phyloP scores from a whole-genome alignment of 37 sponge, comb jelly and placozoan species.

The Diacarnus erythraeanus region DNA sequence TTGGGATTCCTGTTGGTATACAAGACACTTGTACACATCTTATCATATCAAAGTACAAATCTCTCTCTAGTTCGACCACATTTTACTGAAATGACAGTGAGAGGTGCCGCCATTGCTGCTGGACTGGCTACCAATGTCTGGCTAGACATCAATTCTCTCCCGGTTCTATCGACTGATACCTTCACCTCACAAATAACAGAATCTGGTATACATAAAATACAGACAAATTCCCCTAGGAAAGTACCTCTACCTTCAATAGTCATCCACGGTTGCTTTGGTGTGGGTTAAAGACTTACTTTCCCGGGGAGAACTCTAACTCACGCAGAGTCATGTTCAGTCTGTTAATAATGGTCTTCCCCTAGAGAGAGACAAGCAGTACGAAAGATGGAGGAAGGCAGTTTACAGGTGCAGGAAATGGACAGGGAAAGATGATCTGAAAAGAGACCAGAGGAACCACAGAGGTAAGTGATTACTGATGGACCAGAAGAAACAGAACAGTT shows the following conservation, averaged over 20 bases:
- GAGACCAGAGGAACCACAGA: background rate
- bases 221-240: constrained; percentile 10
- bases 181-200: constrained; percentile 21
- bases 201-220: background rate
- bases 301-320: background rate
- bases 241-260: too few relatives aligned
- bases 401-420: constrained; percentile 80
- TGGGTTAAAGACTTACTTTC: background rate
- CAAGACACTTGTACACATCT: background rate
- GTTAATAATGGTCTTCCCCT: background rate
- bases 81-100: constrained; percentile 86
- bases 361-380: constrained; percentile 34
- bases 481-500: too few relatives aligned
- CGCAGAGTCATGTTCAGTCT: background rate
- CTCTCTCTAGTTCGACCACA: constrained; percentile 48
- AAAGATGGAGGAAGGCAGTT: constrained; percentile 92
- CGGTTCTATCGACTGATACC: constrained; percentile 71
- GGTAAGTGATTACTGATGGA: background rate
- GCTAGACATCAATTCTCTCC: constrained; percentile 7
- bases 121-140: constrained; percentile 77
- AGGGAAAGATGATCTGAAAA: constrained; percentile 2
- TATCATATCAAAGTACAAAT: background rate
- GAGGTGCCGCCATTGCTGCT: constrained; percentile 94
- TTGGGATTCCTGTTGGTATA: constrained; percentile 81
- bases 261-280: background rate